Evolutionary conservation across 2,113 vertebrate genomes (phyloP).

Genomic region (Nematolebias whitei): DNA sequence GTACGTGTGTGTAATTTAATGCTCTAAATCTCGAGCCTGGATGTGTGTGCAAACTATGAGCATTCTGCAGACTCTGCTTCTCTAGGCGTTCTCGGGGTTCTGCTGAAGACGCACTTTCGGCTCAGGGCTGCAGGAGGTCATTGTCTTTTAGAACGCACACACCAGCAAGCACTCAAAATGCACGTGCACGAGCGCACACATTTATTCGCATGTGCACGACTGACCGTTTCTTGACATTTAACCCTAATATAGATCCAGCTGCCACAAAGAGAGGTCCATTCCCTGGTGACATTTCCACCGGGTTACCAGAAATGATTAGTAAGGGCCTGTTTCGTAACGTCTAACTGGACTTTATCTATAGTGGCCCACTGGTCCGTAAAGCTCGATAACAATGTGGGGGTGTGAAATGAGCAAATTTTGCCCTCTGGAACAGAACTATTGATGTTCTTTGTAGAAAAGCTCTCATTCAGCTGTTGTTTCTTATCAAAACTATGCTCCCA

Average conservation of each 20-base stretch:
- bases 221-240: constrained; percentile 62
- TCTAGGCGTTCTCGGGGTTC: constrained; percentile 46
- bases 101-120: constrained; percentile 73
- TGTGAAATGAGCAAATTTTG: constrained; percentile 11
- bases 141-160: constrained; percentile 50
- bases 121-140: constrained; percentile 71
- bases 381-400: constrained; percentile 17
- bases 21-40: constrained; percentile 30
- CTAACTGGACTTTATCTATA: constrained; percentile 31
- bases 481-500: constrained; percentile 7
- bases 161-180: background rate
- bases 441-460: constrained; percentile 13
- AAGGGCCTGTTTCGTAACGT: constrained; percentile 57
- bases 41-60: constrained; percentile 58
- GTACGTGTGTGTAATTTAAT: constrained; percentile 18
- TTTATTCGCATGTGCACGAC: constrained; percentile 5
- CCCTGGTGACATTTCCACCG: constrained; percentile 64
- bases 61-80: constrained; percentile 71
- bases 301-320: constrained; percentile 60
- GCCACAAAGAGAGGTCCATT: constrained; percentile 47
- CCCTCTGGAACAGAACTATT: constrained; percentile 34
- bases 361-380: background rate
- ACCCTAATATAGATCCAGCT: constrained; percentile 60
- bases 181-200: background rate
- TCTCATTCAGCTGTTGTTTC: constrained; percentile 17